Conservation (phyloP, 2,113 vertebrate species). For the Cyphomyrus plagiostoma region DNA sequence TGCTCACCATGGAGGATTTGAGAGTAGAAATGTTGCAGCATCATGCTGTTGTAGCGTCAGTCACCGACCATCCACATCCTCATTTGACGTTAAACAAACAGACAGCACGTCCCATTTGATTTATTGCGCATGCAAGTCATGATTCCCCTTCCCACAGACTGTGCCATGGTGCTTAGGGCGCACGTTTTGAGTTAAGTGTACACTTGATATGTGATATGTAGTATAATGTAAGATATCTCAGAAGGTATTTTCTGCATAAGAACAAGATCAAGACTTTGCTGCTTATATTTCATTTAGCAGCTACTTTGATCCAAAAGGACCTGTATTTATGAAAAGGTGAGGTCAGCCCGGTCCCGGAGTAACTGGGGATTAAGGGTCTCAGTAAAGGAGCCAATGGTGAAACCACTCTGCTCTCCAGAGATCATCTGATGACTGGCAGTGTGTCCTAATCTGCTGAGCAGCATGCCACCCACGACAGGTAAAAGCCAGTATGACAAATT, state of each 20-base stretch:
- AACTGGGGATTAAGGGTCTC: background rate
- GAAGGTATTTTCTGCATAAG: background rate
- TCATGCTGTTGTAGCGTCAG: background rate
- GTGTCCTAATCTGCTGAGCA: background rate
- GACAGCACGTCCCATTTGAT: background rate
- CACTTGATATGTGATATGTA: background rate
- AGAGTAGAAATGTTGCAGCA: background rate
- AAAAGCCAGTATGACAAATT: background rate
- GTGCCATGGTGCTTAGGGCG: background rate
- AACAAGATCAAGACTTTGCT: background rate
- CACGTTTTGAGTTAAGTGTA: background rate
- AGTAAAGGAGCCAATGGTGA: background rate
- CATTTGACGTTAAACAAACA: background rate
- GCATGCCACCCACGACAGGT: background rate
- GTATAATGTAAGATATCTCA: background rate
- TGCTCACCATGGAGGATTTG: background rate
- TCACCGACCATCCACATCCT: background rate
- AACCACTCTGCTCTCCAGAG: too few species aligned
- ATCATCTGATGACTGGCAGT: too few species aligned
- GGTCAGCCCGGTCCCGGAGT: background rate
- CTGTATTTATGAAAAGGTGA: background rate
- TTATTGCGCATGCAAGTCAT: constrained; percentile 23
- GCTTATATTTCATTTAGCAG: background rate
- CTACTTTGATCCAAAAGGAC: background rate
- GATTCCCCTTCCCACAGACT: constrained; percentile 21